Evolutionary conservation across 2,888 invertebrate genomes (phyloP).

Genomic region (Teleogryllus oceanicus): DNA sequence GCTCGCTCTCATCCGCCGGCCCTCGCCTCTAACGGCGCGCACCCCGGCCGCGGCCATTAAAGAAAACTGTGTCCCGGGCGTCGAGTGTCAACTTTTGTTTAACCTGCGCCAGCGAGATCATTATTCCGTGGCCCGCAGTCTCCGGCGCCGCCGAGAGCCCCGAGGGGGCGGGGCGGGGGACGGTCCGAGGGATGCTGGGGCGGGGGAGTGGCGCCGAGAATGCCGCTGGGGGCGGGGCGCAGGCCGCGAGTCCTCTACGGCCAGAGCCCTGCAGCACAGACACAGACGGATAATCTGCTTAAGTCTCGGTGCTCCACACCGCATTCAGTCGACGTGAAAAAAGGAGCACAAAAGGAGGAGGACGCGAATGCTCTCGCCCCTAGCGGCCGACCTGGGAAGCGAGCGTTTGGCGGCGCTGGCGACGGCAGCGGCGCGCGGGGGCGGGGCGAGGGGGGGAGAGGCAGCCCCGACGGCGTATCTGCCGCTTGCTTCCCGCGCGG

Average conservation of each 20-base stretch:
- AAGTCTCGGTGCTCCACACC: background rate
- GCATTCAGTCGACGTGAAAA: constrained; percentile 2
- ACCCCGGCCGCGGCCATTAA: constrained; percentile 30
- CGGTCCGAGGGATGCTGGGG: background rate
- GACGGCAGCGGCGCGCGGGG: no score
- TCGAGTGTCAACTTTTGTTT: constrained; percentile 32
- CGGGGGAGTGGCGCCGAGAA: no score
- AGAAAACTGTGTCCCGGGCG: constrained; percentile 32
- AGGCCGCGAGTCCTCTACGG: no score
- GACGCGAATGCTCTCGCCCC: background rate
- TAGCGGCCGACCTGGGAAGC: background rate
- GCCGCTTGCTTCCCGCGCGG: no score
- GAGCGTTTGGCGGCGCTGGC: no score
- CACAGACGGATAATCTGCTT: background rate
- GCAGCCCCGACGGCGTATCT: no score
- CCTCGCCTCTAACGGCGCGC: constrained; percentile 26
- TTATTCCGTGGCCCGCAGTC: constrained; percentile 29
- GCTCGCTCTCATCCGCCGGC: background rate
- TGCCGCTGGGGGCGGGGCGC: no score
- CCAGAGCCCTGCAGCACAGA: no score
- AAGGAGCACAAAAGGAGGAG: constrained; percentile 4
- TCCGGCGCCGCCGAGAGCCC: background rate
- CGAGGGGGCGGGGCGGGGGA: background rate
- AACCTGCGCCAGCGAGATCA: constrained; percentile 27
- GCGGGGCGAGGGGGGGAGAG: no score